Percentiles rank a stretch among this genome's conserved stretches.
Conservation (phyloP, 1,140 invertebrate genomes). For the Zophobas morio region DNA sequence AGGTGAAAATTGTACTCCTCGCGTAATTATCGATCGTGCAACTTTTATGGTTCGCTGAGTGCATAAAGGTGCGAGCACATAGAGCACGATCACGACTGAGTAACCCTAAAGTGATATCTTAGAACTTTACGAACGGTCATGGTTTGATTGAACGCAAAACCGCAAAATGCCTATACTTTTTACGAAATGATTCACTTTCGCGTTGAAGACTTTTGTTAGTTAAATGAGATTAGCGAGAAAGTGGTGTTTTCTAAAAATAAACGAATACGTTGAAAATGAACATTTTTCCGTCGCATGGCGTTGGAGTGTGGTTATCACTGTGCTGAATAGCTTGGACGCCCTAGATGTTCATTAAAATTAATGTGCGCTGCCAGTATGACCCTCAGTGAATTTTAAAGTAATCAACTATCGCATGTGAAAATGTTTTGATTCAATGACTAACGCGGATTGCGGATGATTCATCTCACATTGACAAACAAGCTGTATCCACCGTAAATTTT, state of each 20-base stretch:
- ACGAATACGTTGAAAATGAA: neutral
- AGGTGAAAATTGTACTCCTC: neutral
- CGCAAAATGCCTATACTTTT: neutral
- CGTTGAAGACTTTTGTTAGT: neutral
- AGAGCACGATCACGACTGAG: constrained; percentile 8
- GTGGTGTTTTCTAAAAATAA: constrained; percentile 8
- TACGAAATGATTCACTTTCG: constrained; percentile 6
- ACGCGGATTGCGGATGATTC: neutral
- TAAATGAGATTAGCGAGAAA: neutral
- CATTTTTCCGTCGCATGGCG: too few species aligned
- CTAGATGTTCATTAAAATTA: neutral
- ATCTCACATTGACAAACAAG: constrained; percentile 11
- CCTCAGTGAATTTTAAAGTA: neutral
- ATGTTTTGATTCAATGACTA: neutral
- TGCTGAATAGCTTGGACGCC: too few species aligned
- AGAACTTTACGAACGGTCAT: neutral
- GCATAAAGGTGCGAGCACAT: neutral
- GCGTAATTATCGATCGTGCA: constrained; percentile 11
- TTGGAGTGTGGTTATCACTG: too few species aligned
- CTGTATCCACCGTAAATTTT: neutral
- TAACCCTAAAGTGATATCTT: neutral
- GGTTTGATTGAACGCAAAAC: neutral
- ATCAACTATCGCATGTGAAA: neutral
- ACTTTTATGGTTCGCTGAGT: constrained; percentile 5
- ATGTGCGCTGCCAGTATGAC: neutral